Evolutionary conservation across 1,140 invertebrate species (phyloP).

Genomic region (Apis dorsata): DNA sequence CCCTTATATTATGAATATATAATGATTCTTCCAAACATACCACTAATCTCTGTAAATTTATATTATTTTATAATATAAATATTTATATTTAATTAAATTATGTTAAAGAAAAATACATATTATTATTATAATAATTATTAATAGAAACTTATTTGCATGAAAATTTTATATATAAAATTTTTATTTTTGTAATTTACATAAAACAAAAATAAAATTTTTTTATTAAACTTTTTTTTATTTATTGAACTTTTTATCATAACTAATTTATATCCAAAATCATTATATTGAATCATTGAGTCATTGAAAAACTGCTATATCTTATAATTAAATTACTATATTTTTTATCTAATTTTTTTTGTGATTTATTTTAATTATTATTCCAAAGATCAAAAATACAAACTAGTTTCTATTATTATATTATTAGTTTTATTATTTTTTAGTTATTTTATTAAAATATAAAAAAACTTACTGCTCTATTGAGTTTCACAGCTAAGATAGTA

Average conservation of each 20-base stretch:
- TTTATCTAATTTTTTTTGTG: too few relatives aligned
- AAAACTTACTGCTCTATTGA: slow-evolving; percentile 94
- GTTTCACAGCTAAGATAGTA: slow-evolving; percentile 96
- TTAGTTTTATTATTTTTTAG: background rate
- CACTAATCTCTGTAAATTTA: slow-evolving; percentile 89
- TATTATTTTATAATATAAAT: background rate
- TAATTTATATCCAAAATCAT: background rate
- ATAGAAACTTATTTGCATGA: background rate
- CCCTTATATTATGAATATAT: slow-evolving; percentile 99
- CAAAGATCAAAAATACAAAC: background rate
- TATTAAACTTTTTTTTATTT: background rate
- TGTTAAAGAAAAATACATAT: background rate
- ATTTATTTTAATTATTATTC: background rate
- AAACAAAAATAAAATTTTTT: background rate
- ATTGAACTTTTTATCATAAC: background rate
- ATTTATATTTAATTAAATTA: slow-evolving; percentile 12
- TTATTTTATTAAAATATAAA: background rate
- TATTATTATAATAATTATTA: background rate
- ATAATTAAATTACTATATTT: background rate
- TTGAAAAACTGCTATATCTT: background rate
- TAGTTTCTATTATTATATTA: background rate
- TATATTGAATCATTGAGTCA: background rate
- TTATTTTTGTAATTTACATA: background rate
- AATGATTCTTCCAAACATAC: slow-evolving; percentile 98
- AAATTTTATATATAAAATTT: background rate